Base-by-base conservation (phyloP, 2,888 invertebrate species). In the Cataglyphis altisquamis region DNA sequence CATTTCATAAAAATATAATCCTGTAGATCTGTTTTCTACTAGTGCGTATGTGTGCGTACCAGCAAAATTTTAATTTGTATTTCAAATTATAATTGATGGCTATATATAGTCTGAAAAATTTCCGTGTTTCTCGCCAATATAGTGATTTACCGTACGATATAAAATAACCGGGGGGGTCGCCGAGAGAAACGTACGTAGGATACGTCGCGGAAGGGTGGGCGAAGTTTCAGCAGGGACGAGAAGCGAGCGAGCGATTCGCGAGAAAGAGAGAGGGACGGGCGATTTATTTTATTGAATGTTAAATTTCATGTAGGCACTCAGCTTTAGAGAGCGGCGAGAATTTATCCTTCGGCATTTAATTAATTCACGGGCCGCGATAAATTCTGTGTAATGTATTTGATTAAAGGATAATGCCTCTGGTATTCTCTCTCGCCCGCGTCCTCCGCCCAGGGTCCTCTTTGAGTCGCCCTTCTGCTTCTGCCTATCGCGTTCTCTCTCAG, bases 311-410 rank as follows among this genome's bases (percentile, higher is more conserved):
- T 91, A 92, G 90, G 91, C 89, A 88, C 89, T 91, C 90, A 90
- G 91, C 92, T 91, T 92, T 88, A 86, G 90, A 86, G 90, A 91
- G 91, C 91, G 89, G 91, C 86, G 93, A 93, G 93, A 94, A 94
- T 94, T 94, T 93, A 94, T 94, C 93, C 94, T 94, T 94, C 92
- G 94, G 94, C 94, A 93, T 94, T 94, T 94, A 94, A 94, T 94
- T 94, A 94, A 94, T 94, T 94, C 93, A 92, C 93, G 92, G 92
- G 90, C 91, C 91, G 93, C 94, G 93, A 94, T 94, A 94, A 94
- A 94, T 94, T 94, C 94, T 93, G 93, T 90, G 93, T 94, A 94
- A 94, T 94, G 94, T 94, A 94, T 94, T 94, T 94, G 94, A 94
- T 94, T 94, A 94, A 94, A 94, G 94, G 94, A 94, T 94, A 94